Base-by-base conservation (phyloP, 2,113 vertebrate species). In the Indicator indicator region DNA sequence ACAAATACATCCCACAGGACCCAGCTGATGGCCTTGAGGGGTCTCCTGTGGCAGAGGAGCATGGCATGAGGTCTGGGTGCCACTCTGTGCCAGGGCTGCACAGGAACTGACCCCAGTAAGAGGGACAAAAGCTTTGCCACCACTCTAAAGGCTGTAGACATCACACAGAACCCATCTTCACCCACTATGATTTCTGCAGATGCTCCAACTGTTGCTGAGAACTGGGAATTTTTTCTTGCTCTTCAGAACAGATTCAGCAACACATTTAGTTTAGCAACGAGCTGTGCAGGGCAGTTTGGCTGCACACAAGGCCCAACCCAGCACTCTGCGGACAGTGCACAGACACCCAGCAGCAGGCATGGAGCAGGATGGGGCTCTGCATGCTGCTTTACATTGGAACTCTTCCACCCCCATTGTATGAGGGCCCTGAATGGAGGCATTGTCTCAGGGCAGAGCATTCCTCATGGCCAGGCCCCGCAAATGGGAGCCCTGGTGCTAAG, bases 371-470 rank as follows among this genome's bases (percentile, higher is more conserved):
- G 5, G 83, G 48, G 93, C 82, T 96, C 62, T 88, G 94, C 91
- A 89, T 74, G 23, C 91, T 90, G 46, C 95, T 91, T 92, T 50
- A n/a, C 93, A 85, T 52, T 17, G 26, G 19, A 60, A 60, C 26
- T 11, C 68, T 44, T 89, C 78, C 42, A 36, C 81, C 83, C 68
- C 58, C 86, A 70, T 76, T 11, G 69, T 70, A 44, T 27, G 27
- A 32, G 77, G 70, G 73, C 52, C 30, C 4, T 91, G 89, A 96
- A 96, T 84, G 89, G 87, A 26, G 30, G 40, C 76, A 96, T 95
- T 91, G 91, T 95, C 84, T 88, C 87, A 28, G 74, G 44, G 82
- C 84, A 55, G 11, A 79, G 90, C 56, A 21, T 8, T 74, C 91
- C 54, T 36, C 88, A 75, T 55, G 54, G 64, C 60, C 6, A 59